Percentiles rank a stretch among this genome's conserved stretches.
These are phyloP conservation scores for Tetrao urogallus DNA, from an alignment of 2,113 vertebrate species.

Conservation along the genomic window DNA sequence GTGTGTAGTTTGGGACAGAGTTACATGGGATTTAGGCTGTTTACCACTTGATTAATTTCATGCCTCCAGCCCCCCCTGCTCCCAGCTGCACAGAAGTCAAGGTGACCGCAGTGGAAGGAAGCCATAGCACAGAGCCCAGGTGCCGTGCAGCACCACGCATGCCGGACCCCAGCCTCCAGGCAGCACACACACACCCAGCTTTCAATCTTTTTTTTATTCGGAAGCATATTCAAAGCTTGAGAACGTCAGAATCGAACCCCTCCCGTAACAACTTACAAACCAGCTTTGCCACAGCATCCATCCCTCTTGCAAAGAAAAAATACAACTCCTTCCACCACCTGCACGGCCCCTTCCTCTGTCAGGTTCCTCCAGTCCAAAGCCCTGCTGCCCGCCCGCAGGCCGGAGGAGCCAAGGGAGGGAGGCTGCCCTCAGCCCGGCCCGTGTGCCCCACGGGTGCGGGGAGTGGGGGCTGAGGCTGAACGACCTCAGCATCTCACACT, in stretches of 20 bases:
- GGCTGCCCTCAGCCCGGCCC: not conserved
- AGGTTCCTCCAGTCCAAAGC: not conserved
- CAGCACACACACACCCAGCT: accelerated
- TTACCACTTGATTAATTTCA: conserved; percentile 56
- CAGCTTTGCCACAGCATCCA: not conserved
- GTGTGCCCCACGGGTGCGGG: not conserved
- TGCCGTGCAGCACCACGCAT: no score
- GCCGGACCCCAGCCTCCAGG: not conserved
- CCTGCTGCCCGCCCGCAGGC: conserved; percentile 23
- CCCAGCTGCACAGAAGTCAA: conserved; percentile 26
- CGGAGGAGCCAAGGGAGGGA: not conserved
- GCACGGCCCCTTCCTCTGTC: accelerated
- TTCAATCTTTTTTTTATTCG: conserved; percentile 57
- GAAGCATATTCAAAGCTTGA: conserved; percentile 48
- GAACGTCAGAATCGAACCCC: not conserved
- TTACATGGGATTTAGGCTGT: conserved; percentile 70
- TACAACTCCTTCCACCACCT: not conserved
- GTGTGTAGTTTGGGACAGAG: conserved; percentile 17
- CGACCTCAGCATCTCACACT: accelerated
- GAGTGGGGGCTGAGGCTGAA: not conserved
- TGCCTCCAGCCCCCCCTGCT: not conserved
- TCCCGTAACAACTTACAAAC: not conserved
- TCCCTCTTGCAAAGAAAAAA: conserved; percentile 22
- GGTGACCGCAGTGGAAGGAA: not conserved
- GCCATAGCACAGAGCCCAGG: not conserved